Percentiles rank a stretch among this genome's conserved stretches.
These are phyloP conservation scores for Syrphus vitripennis DNA, from an alignment of 2,888 invertebrate genomes.

Conservation along the genomic window DNA sequence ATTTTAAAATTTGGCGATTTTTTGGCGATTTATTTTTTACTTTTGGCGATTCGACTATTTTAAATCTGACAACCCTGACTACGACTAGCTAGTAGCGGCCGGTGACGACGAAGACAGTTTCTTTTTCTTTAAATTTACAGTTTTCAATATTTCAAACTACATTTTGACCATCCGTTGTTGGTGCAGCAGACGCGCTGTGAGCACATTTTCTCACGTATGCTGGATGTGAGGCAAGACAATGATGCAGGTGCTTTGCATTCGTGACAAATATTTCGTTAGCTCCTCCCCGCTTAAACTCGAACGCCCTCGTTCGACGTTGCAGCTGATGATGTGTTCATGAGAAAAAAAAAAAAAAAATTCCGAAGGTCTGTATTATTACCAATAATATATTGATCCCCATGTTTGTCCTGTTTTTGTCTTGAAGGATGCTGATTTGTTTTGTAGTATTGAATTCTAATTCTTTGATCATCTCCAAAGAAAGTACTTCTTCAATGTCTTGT, in stretches of 20 bases:
- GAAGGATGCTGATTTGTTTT: neutral
- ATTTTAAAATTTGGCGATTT: too few species aligned
- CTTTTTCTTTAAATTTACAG: too few species aligned
- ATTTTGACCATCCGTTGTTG: neutral
- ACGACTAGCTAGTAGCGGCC: too few species aligned
- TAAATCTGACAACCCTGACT: too few species aligned
- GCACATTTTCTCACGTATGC: neutral
- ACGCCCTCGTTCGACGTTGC: neutral
- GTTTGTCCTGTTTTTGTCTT: neutral
- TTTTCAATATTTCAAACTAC: too few species aligned
- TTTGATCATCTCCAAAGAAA: neutral
- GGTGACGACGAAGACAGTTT: too few species aligned
- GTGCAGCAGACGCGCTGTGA: neutral
- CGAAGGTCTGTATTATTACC: neutral
- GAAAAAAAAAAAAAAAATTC: neutral
- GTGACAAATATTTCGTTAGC: neutral
- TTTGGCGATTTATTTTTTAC: too few species aligned
- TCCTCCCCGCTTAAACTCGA: neutral
- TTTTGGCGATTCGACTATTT: too few species aligned
- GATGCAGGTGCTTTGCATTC: neutral
- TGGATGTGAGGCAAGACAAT: neutral
- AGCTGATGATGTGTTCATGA: neutral
- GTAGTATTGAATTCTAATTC: neutral
- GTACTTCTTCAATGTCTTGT: neutral
- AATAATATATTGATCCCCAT: neutral